Conservation (phyloP, 2,888 invertebrate species). For the Esperia sulphurella region DNA sequence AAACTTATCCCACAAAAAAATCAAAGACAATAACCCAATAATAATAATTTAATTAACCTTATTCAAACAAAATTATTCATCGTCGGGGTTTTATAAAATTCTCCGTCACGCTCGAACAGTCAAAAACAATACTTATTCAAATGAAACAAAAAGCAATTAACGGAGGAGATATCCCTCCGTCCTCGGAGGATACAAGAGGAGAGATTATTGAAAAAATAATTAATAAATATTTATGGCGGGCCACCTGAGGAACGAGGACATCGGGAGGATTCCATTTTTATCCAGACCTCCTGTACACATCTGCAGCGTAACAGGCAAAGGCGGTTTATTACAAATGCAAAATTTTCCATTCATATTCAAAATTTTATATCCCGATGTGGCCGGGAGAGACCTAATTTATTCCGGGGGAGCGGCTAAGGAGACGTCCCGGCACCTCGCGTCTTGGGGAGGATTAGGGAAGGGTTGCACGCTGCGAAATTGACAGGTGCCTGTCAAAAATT, state of each 20-base stretch:
- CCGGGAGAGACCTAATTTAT: constrained; percentile 87
- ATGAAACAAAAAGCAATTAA: constrained; percentile 80
- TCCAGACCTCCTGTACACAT: constrained; percentile 67
- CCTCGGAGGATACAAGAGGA: constrained; percentile 67
- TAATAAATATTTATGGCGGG: constrained; percentile 78
- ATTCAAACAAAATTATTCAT: constrained; percentile 66
- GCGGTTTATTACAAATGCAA: constrained; percentile 91
- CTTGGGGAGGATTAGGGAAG: constrained; percentile 76
- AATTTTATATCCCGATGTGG: constrained; percentile 90
- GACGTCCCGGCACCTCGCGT: constrained; percentile 64
- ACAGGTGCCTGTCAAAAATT: constrained; percentile 79
- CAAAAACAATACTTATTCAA: constrained; percentile 80
- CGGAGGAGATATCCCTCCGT: constrained; percentile 72
- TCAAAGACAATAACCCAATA: constrained; percentile 33
- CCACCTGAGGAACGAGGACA: constrained; percentile 68
- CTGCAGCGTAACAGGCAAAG: constrained; percentile 74
- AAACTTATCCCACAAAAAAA: background rate
- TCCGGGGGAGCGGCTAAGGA: constrained; percentile 77
- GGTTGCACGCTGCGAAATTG: constrained; percentile 75
- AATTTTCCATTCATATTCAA: constrained; percentile 94
- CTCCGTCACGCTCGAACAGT: constrained; percentile 66
- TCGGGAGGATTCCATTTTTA: constrained; percentile 63
- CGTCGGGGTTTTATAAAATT: constrained; percentile 65
- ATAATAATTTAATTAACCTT: constrained; percentile 55
- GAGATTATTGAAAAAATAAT: constrained; percentile 80